Conservation (phyloP, 2,797 vertebrate genomes). For the Oreortyx pictus region DNA sequence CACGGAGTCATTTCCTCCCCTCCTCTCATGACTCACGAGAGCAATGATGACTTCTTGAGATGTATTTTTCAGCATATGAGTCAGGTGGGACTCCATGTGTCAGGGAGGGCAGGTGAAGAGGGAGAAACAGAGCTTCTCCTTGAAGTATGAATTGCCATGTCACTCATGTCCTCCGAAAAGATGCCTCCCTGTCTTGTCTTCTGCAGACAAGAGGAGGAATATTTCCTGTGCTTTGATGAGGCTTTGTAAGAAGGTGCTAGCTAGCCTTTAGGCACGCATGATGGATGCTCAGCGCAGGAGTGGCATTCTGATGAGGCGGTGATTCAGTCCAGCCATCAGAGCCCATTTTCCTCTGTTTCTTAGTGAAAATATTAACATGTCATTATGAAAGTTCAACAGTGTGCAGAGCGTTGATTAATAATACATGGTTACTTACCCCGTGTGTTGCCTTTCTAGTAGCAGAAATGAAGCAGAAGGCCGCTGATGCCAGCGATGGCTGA, state of each 20-base stretch:
- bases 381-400: background rate
- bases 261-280: background rate
- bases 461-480: background rate
- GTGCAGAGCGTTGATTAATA: background rate
- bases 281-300: background rate
- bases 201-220: background rate
- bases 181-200: background rate
- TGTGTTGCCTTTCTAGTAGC: background rate
- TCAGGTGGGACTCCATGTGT: constrained; percentile 31
- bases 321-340: constrained; percentile 23
- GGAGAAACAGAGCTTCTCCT: background rate
- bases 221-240: background rate
- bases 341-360: background rate
- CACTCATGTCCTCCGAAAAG: background rate
- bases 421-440: background rate
- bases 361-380: constrained; percentile 23
- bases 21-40: constrained; percentile 54
- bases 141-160: background rate
- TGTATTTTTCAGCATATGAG: constrained; percentile 34
- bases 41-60: constrained; percentile 25
- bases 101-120: background rate
- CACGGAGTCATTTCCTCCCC: constrained; percentile 20
- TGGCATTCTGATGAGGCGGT: background rate
- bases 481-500: accelerated
- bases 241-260: background rate